These are phyloP conservation scores for Ophiothrix spiculata DNA, from an alignment of 35 echinoderm and acorn worm genomes.

Conservation along the genomic window DNA sequence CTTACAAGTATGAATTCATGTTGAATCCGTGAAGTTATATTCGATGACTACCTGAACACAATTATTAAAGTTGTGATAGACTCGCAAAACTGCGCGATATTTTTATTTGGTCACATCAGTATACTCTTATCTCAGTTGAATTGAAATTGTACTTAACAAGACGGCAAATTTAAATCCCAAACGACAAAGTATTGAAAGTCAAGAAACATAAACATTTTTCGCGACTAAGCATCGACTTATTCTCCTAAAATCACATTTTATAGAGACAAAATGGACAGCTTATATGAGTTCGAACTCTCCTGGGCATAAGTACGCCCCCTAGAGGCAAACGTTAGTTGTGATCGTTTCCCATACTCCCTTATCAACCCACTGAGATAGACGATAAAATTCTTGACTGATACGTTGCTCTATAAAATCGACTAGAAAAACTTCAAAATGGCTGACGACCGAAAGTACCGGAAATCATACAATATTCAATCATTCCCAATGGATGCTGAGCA, in stretches of 20 bases:
- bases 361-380: neutral
- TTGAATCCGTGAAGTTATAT: too few species aligned
- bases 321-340: neutral
- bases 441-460: neutral
- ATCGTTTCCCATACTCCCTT: neutral
- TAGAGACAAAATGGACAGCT: neutral
- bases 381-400: neutral
- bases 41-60: too few species aligned
- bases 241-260: neutral
- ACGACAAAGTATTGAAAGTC: neutral
- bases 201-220: slow-evolving; percentile 5
- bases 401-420: neutral
- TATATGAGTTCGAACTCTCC: neutral
- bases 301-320: neutral
- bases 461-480: slow-evolving; percentile 6
- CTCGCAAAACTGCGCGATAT: too few species aligned
- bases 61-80: too few species aligned
- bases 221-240: neutral
- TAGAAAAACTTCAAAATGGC: slow-evolving; percentile 12
- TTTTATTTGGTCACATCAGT: too few species aligned
- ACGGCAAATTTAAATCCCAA: neutral
- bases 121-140: too few species aligned
- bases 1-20: too few species aligned
- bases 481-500: slow-evolving; percentile 1
- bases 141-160: too few species aligned